Conservation (phyloP, 1,140 invertebrate genomes). For the Meloidogyne floridensis region DNA sequence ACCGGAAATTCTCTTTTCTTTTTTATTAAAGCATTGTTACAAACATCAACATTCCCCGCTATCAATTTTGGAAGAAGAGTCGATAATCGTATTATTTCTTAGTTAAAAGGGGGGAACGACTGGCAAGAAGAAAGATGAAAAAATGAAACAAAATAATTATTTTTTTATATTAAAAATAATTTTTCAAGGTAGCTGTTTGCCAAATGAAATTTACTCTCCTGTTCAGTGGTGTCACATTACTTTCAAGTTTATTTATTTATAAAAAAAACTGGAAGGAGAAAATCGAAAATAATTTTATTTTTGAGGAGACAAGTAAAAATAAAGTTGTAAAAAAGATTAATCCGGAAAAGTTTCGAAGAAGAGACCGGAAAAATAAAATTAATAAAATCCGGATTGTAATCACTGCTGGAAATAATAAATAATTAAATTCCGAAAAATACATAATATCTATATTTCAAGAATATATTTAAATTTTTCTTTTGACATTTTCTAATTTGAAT, state of each 20-base stretch:
- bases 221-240: neutral
- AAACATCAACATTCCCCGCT: neutral
- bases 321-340: no score
- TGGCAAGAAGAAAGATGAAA: neutral
- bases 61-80: slow-evolving; percentile 9
- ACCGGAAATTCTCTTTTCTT: neutral
- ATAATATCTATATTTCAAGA: no score
- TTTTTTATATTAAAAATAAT: neutral
- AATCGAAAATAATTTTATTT: no score
- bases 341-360: no score
- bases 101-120: neutral
- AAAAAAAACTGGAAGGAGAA: no score
- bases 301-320: no score
- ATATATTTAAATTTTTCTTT: no score
- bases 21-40: neutral
- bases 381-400: no score
- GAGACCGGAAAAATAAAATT: no score
- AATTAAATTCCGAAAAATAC: no score
- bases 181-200: neutral
- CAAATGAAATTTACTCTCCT: neutral
- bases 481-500: no score
- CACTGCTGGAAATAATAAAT: no score
- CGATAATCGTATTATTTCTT: slow-evolving; percentile 3
- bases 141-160: neutral
- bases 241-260: neutral